Conservation (phyloP, 2,113 vertebrate species). For the Zosterops lateralis region DNA sequence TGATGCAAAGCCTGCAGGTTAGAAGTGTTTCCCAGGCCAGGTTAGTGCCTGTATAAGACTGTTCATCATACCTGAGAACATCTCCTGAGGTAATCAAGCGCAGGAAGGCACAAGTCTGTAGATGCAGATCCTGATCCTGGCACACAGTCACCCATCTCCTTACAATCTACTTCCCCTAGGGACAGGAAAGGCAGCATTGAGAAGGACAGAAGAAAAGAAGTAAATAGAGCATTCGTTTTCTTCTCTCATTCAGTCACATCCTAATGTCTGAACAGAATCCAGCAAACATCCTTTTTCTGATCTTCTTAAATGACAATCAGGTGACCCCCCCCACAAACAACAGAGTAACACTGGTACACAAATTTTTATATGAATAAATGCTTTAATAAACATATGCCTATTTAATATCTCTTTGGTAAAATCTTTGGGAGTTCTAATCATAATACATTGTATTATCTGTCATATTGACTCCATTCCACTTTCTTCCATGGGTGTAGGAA, state of each 20-base stretch:
- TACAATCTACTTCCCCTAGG: constrained; percentile 90
- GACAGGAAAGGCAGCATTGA: not conserved
- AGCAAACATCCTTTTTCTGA: not conserved
- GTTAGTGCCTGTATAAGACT: not conserved
- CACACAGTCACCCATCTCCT: constrained; percentile 89
- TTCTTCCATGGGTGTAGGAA: not conserved
- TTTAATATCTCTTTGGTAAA: not conserved
- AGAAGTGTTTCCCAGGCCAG: not conserved
- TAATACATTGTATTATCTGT: not conserved
- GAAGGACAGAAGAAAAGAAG: not conserved
- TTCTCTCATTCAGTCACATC: not conserved
- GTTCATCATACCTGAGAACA: constrained; percentile 88
- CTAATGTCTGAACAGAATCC: not conserved
- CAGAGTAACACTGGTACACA: not conserved
- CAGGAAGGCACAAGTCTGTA: constrained; percentile 94
- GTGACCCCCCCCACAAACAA: not conserved
- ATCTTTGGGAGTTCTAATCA: not conserved
- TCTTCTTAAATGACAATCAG: not conserved
- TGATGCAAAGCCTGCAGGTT: not conserved
- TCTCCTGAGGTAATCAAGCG: constrained; percentile 91
- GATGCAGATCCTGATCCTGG: constrained; percentile 79
- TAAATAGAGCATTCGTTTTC: not conserved
- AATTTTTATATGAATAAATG: not conserved
- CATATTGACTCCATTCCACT: not conserved
- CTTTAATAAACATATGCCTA: not conserved